Base-by-base conservation (phyloP, 2,888 invertebrate genomes). In the Cryptops parisi region DNA sequence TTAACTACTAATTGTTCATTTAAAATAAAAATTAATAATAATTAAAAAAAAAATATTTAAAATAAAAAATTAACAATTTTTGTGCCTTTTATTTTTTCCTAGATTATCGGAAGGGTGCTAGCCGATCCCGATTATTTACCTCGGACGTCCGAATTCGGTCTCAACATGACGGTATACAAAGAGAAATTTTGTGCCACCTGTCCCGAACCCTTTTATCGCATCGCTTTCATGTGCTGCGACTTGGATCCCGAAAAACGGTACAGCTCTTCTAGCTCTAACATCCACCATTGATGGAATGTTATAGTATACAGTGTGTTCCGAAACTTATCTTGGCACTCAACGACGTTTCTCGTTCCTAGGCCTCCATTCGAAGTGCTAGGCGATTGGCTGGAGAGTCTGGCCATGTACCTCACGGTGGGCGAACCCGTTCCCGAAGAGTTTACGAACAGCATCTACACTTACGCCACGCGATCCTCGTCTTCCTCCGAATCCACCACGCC, bases 41-140 rank as follows among this genome's bases (percentile, higher is more conserved):
- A 33, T 45, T 45, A 1, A 21, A 45, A 43, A n/a, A 43, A 43
- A 17, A 5, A 9, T 1, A 6, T 44, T 44, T 44, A 19, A 38
- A 38, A 15, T 12, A 38, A 15, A 17, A 12, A 38, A n/a, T 33
- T 49, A n/a, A 40, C 19, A 17, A 22, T 12, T 54, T n/a, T 17
- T 54, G 6, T 27, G 33, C 43, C 19, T 41, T n/a, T 41, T 41
- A 21, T 21, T 54, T 55, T 59, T 55, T 59, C 64, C 2, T 64
- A 87, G 84, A 88, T 94, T 61, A 94, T 94, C 64, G 93, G 93
- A 0, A 78, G 93, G 43, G 90, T 94, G 3, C 84, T 87, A 58
- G 94, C 94, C 0, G 94, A 94, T 74, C 94, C 94, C 0, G 94
- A 94, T 70, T 85, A 81, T 67, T 72, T 94, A 59, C 93, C 94